Conservation (phyloP, 2,797 vertebrate genomes). For the Manis crassicaudata region DNA sequence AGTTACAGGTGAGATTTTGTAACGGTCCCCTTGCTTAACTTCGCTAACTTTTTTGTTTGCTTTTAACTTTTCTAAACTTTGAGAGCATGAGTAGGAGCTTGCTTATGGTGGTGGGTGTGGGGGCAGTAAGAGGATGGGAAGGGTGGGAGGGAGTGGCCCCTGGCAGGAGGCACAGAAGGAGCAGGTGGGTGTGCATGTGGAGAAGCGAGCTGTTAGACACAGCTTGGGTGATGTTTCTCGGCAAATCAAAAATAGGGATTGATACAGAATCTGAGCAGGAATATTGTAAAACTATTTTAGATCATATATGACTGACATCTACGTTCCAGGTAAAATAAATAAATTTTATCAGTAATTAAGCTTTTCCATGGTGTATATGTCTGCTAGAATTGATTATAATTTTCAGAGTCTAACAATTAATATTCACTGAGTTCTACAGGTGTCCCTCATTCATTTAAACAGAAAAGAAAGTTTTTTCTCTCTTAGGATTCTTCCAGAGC, state of each 20-base stretch:
- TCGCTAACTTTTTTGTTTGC: not conserved
- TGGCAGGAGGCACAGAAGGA: not conserved
- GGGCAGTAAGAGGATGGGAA: not conserved
- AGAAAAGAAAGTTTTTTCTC: not conserved
- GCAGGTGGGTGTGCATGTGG: not conserved
- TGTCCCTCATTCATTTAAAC: not conserved
- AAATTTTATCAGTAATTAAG: not conserved
- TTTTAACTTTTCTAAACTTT: constrained; percentile 19
- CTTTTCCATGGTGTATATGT: not conserved
- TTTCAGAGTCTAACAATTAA: not conserved
- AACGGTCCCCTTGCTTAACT: not conserved
- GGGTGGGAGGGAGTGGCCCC: not conserved
- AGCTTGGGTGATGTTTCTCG: not conserved
- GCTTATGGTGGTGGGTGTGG: not conserved
- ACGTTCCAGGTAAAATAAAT: not conserved
- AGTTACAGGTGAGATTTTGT: constrained; percentile 87
- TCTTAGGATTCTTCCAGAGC: not conserved
- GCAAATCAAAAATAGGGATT: not conserved
- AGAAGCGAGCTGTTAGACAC: not conserved
- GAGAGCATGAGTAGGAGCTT: not conserved
- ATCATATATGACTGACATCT: not conserved
- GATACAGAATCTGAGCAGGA: not conserved
- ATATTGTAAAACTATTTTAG: not conserved
- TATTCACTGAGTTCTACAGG: not conserved
- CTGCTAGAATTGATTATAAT: not conserved